A percentile compares a stretch with the other conserved stretches of the same genome.
phyloP scores from a whole-genome alignment of 2,113 vertebrate genomes.

The Anhinga rufa region DNA sequence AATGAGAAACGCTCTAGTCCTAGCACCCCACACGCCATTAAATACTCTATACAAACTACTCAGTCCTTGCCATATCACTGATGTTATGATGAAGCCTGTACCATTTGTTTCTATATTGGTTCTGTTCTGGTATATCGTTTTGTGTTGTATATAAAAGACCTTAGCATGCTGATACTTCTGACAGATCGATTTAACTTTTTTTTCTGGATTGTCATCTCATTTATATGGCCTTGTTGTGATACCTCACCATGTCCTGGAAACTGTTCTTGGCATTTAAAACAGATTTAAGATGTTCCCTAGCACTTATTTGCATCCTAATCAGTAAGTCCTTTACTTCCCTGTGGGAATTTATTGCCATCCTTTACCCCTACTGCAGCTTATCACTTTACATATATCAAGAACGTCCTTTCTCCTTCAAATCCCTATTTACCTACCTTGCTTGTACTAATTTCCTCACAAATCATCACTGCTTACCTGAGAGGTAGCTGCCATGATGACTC shows the following conservation, averaged over 20 bases:
- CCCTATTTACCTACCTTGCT: constrained; percentile 11
- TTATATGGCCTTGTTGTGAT: neutral
- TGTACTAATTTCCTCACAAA: constrained; percentile 23
- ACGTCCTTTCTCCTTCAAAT: neutral
- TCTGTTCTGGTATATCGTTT: neutral
- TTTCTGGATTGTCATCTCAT: neutral
- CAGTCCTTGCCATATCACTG: neutral
- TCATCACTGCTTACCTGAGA: neutral
- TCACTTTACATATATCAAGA: neutral
- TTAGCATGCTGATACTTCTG: neutral
- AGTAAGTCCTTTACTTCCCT: neutral
- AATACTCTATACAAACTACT: neutral
- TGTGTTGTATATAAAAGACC: neutral
- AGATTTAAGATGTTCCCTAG: neutral
- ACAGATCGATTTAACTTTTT: neutral
- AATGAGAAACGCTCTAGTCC: neutral
- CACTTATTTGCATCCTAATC: constrained; percentile 7
- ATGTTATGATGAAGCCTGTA: neutral
- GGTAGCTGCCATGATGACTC: neutral
- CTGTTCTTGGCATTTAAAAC: neutral
- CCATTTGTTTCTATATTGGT: fast-evolving
- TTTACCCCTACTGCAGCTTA: neutral
- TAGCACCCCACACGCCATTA: neutral
- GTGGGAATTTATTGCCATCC: neutral
- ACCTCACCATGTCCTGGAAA: neutral